Base-by-base conservation (phyloP, 2,888 invertebrate species). In the Teinopalpus imperialis region DNA sequence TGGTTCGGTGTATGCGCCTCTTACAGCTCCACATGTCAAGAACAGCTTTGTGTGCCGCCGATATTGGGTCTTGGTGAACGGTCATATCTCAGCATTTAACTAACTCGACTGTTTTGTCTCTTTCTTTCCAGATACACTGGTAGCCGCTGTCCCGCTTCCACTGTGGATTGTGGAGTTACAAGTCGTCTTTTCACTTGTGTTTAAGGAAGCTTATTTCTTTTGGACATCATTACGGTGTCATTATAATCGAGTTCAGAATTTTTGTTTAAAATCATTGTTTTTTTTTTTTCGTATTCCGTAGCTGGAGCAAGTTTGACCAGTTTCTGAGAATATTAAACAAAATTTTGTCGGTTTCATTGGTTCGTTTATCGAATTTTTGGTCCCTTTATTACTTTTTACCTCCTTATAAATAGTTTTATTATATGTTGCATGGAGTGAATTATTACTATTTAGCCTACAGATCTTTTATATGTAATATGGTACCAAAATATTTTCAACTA, bases 91-190 rank as follows among this genome's bases (percentile, higher is more conserved):
- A 69, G 66, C 58, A 56, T 53, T 67, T 63, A 51, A 80, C 69
- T 83, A 81, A 82, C 76, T 66, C 65, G 59, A 49, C 59, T 69
- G 65, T 77, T 74, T 66, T 81, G 73, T 87, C 81, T 87, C 83
- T 86, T 59, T 86, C 79, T 81, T 87, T 88, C 48, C 87, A 88
- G 87, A 81, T 86, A 66, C 69, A 61, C 61, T 60, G 63, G 52
- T 57, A 49, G 60, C 59, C 49, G 66, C 65, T 56, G 61, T 72
- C 72, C 69, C 69, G 59, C 69, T 74, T 66, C 35, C 53, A 47
- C 61, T 49, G 57, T 48, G 42, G 44, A 29, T 26, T 35, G 32
- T 23, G 27, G 41, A 43, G 20, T 44, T 26, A 29, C 39, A 10
- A 31, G 34, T 32, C 10, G 9, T 7, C 16, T 40, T 24, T 35